phyloP scores from a whole-genome alignment of 2,888 invertebrate genomes.

The Clivina fossor region DNA sequence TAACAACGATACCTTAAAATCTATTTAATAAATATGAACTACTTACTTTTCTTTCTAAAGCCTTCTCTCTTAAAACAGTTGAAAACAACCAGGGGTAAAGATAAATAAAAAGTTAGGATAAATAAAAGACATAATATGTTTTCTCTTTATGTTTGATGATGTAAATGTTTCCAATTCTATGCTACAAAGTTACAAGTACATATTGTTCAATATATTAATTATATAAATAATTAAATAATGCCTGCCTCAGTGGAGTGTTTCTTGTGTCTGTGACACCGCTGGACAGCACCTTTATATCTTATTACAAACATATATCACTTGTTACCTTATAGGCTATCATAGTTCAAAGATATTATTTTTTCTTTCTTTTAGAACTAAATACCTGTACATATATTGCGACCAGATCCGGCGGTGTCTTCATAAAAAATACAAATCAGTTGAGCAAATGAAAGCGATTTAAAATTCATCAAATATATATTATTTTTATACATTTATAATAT shows the following conservation, averaged over 20 bases:
- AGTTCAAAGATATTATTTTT: no score
- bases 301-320: slow-evolving; percentile 33
- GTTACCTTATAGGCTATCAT: slow-evolving; percentile 32
- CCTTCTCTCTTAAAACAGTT: neutral
- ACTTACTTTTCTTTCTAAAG: no score
- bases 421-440: slow-evolving; percentile 33
- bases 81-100: neutral
- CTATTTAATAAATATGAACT: no score
- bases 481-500: slow-evolving; percentile 32
- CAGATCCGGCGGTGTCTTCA: slow-evolving; percentile 33
- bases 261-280: slow-evolving; percentile 32
- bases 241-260: slow-evolving; percentile 32
- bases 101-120: neutral
- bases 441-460: slow-evolving; percentile 33
- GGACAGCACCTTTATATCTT: slow-evolving; percentile 31
- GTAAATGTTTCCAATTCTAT: slow-evolving; percentile 31
- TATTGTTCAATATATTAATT: slow-evolving; percentile 31
- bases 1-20: neutral
- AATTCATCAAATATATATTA: slow-evolving; percentile 31
- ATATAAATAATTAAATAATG: slow-evolving; percentile 32
- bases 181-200: slow-evolving; percentile 31
- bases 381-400: slow-evolving; percentile 32
- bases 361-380: slow-evolving; percentile 27
- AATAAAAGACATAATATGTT: slow-evolving; percentile 28
- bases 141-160: slow-evolving; percentile 29